Evolutionary conservation across 2,888 invertebrate species (phyloP).

Genomic region (Lepidonotus clava): DNA sequence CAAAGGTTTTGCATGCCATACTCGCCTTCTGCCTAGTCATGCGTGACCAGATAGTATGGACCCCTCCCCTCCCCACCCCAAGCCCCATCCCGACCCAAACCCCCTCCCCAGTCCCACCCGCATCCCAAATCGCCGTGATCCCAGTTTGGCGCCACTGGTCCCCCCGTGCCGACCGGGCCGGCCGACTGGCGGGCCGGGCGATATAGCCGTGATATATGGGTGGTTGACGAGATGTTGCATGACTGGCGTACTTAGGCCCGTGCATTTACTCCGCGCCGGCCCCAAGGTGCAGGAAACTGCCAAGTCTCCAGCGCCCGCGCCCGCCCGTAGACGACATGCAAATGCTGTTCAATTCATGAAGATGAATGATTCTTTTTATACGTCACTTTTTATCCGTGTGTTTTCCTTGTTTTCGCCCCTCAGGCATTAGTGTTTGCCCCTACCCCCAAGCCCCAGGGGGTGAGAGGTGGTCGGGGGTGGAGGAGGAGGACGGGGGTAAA

Average conservation of each 20-base stretch:
- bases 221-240: constrained; percentile 7
- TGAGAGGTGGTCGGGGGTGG: background rate
- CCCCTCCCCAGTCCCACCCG: background rate
- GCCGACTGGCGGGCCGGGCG: background rate
- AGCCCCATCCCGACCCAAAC: background rate
- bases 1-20: background rate
- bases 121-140: background rate
- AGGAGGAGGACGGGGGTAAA: background rate
- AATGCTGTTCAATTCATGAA: constrained; percentile 50
- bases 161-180: background rate
- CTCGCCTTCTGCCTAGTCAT: background rate
- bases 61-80: background rate
- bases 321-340: constrained; percentile 27
- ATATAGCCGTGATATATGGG: constrained; percentile 31
- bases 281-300: constrained; percentile 29
- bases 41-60: constrained; percentile 18
- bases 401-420: constrained; percentile 22
- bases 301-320: constrained; percentile 38
- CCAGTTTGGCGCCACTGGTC: background rate
- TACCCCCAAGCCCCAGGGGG: background rate
- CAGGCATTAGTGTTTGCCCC: constrained; percentile 10
- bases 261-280: constrained; percentile 35
- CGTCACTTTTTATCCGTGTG: constrained; percentile 27
- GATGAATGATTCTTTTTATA: constrained; percentile 50
- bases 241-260: constrained; percentile 29